Conservation (phyloP, 2,797 vertebrate species). For the Steatocranus sp. region DNA sequence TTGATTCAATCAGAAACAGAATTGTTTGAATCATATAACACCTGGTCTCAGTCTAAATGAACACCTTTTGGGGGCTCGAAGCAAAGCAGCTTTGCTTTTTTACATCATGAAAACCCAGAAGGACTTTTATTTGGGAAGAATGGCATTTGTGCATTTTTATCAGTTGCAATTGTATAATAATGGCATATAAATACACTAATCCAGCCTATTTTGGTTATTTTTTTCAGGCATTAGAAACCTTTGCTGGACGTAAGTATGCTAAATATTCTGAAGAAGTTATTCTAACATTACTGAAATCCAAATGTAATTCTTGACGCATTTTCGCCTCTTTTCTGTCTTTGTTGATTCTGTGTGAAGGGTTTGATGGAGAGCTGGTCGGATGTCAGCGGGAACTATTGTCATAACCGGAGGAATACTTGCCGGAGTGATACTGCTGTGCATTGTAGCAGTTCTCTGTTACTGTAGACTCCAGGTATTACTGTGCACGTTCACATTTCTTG, state of each 20-base stretch:
- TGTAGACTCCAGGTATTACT: constrained; percentile 91
- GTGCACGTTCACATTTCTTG: not conserved
- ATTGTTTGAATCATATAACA: not conserved
- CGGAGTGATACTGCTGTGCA: constrained; percentile 94
- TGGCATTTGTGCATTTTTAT: constrained; percentile 12
- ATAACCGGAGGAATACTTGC: constrained; percentile 98
- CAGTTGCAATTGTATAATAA: constrained; percentile 37
- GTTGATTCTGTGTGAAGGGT: constrained; percentile 71
- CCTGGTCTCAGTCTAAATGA: not conserved
- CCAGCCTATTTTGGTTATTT: constrained; percentile 1
- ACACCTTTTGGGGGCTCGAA: not conserved
- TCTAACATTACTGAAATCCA: not conserved
- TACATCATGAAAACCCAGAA: not conserved
- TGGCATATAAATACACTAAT: constrained; percentile 13
- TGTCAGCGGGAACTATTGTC: constrained; percentile 99
- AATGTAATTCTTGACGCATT: not conserved
- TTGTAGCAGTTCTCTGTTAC: constrained; percentile 97
- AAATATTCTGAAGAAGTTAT: not conserved
- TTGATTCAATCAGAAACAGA: not conserved
- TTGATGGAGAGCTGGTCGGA: constrained; percentile 98
- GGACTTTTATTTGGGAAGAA: not conserved
- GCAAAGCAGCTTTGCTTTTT: not conserved
- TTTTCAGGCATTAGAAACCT: constrained; percentile 68
- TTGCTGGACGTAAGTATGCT: constrained; percentile 69
- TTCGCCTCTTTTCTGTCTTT: not conserved